phyloP scores from a whole-genome alignment of 2,797 vertebrate species.

The Gambelia wislizenii region DNA sequence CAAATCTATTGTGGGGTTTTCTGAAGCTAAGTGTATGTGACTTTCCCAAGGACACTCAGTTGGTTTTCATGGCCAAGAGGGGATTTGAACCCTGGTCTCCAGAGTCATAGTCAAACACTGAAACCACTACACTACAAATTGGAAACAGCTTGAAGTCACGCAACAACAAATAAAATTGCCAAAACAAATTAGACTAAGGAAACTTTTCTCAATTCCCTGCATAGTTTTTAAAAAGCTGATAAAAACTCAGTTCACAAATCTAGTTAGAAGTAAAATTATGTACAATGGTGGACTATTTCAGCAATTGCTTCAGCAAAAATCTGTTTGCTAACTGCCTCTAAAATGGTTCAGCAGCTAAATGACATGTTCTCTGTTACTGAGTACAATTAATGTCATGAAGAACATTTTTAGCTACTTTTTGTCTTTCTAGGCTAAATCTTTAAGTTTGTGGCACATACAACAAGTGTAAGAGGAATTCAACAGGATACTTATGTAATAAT shows the following conservation, averaged over 20 bases:
- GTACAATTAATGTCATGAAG: neutral
- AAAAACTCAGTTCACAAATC: neutral
- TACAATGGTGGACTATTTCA: neutral
- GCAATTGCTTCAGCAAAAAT: neutral
- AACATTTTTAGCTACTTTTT: neutral
- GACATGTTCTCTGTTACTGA: neutral
- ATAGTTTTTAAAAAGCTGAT: neutral
- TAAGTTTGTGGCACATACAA: neutral
- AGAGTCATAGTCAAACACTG: too few species aligned
- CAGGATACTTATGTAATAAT: neutral
- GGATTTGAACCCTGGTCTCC: too few species aligned
- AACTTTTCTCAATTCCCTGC: neutral
- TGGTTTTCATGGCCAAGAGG: too few species aligned
- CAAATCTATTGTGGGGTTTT: too few species aligned
- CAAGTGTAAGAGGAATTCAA: neutral
- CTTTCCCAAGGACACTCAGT: too few species aligned
- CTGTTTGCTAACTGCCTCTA: neutral
- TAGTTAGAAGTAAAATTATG: neutral
- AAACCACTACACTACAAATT: too few species aligned
- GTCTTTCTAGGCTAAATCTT: neutral
- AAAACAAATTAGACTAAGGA: neutral
- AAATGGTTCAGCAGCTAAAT: neutral
- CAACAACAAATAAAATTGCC: too few species aligned
- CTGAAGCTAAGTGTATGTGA: too few species aligned
- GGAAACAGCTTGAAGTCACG: too few species aligned